A percentile compares a stretch with the other conserved stretches of the same genome.
These are phyloP conservation scores for Sialis fuliginosa DNA, from an alignment of 2,888 invertebrate species.

Conservation along the genomic window DNA sequence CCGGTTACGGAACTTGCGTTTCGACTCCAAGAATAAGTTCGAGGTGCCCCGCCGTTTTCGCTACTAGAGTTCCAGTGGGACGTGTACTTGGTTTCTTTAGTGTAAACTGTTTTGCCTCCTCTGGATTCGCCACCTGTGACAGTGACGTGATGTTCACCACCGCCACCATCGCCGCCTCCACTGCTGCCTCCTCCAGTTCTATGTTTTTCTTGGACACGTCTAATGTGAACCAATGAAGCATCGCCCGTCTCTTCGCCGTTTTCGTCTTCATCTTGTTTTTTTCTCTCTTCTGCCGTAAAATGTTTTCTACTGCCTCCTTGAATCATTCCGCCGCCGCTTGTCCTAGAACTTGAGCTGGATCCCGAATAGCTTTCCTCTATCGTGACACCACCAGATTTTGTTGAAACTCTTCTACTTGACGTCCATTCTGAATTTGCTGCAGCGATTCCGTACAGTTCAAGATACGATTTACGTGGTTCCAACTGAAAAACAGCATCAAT, in stretches of 20 bases:
- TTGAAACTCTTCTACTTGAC: background rate
- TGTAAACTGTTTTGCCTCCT: background rate
- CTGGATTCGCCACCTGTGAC: constrained; percentile 10
- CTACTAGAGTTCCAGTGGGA: constrained; percentile 11
- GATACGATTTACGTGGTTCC: constrained; percentile 22
- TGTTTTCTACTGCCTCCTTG: background rate
- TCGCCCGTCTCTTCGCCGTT: constrained; percentile 25
- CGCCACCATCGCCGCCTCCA: background rate
- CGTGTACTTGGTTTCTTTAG: constrained; percentile 8
- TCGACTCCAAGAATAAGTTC: constrained; percentile 16
- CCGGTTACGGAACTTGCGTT: constrained; percentile 25
- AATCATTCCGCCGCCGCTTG: background rate
- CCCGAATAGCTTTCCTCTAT: constrained; percentile 1
- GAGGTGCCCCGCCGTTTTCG: constrained; percentile 9
- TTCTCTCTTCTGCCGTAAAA: constrained; percentile 21
- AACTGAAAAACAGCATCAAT: constrained; percentile 14
- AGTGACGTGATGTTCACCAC: background rate
- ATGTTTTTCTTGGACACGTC: constrained; percentile 19
- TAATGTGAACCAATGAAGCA: constrained; percentile 24
- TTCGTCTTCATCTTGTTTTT: constrained; percentile 21
- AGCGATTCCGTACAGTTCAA: constrained; percentile 22
- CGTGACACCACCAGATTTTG: constrained; percentile 4
- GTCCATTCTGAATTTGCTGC: constrained; percentile 6
- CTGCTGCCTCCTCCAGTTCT: background rate
- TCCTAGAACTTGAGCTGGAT: background rate